Conservation (phyloP, 2,113 vertebrate genomes). For the Malaclemys terrapin region DNA sequence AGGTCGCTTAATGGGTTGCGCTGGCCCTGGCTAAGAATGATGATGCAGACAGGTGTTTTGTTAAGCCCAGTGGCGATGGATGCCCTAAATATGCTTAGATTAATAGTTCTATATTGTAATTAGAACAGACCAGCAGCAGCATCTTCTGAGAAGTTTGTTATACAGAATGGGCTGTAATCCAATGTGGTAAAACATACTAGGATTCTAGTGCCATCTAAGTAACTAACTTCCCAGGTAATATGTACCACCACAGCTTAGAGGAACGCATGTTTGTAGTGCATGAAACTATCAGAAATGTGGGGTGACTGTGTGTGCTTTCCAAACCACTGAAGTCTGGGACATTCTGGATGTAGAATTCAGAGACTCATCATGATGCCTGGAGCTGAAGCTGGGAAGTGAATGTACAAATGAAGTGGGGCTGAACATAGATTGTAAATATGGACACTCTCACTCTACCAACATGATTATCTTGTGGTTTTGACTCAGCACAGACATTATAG, state of each 20-base stretch:
- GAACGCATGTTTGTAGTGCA: background rate
- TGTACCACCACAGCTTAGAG: background rate
- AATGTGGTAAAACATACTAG: background rate
- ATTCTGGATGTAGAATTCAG: background rate
- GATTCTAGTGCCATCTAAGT: background rate
- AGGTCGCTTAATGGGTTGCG: no score
- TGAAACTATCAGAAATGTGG: background rate
- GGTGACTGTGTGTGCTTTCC: fast-evolving
- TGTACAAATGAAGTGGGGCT: fast-evolving
- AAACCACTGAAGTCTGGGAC: background rate
- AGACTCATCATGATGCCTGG: background rate
- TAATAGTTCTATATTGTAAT: background rate
- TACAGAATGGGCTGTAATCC: background rate
- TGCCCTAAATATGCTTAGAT: background rate
- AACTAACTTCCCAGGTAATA: background rate
- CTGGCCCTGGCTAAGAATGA: background rate
- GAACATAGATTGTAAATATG: fast-evolving
- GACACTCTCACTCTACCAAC: background rate
- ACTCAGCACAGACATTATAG: background rate
- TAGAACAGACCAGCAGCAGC: background rate
- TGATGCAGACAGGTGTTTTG: background rate
- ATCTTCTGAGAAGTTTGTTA: background rate
- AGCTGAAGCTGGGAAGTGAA: background rate
- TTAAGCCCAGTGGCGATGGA: background rate
- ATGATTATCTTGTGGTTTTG: background rate